Evolutionary conservation across 2,888 invertebrate genomes (phyloP).

Genomic region (Latrodectus elegans): DNA sequence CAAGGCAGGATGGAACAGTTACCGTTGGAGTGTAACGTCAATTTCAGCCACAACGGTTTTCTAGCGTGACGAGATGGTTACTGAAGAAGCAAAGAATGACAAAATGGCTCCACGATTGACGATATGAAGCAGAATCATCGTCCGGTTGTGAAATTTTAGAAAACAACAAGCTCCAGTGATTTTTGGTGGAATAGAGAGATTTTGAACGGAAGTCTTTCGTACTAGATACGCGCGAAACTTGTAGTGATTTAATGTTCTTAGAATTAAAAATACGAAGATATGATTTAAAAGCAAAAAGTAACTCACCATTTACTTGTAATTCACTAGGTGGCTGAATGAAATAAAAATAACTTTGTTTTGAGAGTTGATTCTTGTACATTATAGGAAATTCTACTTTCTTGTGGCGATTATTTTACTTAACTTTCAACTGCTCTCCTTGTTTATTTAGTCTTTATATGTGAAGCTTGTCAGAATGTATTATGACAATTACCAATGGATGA

Average conservation of each 20-base stretch:
- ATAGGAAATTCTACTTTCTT: no score
- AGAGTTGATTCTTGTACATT: no score
- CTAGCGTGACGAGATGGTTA: conserved; percentile 28
- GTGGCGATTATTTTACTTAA: no score
- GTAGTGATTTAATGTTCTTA: background rate
- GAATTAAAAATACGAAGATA: background rate
- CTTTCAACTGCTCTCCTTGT: no score
- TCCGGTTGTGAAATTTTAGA: background rate
- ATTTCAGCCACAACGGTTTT: conserved; percentile 21
- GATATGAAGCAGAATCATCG: background rate
- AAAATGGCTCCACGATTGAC: conserved; percentile 8
- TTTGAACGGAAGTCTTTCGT: background rate
- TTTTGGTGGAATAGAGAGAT: background rate
- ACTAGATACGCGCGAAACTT: background rate
- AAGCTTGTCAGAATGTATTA: no score
- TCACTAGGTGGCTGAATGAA: no score
- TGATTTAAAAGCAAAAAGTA: background rate
- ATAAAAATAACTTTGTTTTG: no score
- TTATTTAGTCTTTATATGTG: no score
- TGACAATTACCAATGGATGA: no score
- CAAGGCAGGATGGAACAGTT: background rate
- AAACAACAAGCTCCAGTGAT: conserved; percentile 11
- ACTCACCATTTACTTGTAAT: background rate
- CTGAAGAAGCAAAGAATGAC: background rate
- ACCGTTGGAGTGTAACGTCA: conserved; percentile 12